A percentile compares a stretch with the other conserved stretches of the same genome.
phyloP scores from a whole-genome alignment of 2,888 invertebrate genomes.

The Amphimallon solstitiale region DNA sequence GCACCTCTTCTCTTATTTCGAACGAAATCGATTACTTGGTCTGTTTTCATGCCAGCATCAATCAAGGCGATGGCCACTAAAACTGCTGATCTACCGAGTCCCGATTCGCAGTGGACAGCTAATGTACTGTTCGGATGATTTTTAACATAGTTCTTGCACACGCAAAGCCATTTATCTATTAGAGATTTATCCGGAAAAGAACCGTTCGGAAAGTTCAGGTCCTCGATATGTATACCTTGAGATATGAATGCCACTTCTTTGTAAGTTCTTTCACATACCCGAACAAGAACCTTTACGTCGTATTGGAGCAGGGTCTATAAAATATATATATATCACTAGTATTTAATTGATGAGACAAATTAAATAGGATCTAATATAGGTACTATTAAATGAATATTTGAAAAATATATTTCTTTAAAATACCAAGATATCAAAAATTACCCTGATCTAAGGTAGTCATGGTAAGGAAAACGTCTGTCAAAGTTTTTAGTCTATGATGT shows the following conservation, averaged over 20 bases:
- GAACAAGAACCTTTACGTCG: conserved; percentile 33
- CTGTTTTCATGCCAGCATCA: conserved; percentile 97
- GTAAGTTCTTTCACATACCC: conserved; percentile 36
- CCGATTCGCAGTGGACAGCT: conserved; percentile 98
- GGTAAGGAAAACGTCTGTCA: too few relatives aligned
- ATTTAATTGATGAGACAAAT: neutral
- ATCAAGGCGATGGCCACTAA: conserved; percentile 97
- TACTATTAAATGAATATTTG: too few relatives aligned
- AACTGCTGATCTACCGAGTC: conserved; percentile 97
- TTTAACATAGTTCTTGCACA: conserved; percentile 32
- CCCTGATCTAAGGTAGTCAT: too few relatives aligned
- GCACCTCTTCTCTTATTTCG: conserved; percentile 97
- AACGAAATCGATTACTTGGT: conserved; percentile 98
- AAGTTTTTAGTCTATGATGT: too few relatives aligned
- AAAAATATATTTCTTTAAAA: too few relatives aligned
- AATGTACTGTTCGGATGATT: conserved; percentile 82
- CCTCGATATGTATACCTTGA: conserved; percentile 35
- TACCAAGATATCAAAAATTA: too few relatives aligned
- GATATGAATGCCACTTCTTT: conserved; percentile 27
- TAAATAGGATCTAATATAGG: too few relatives aligned
- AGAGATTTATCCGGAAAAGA: conserved; percentile 32
- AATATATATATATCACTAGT: neutral
- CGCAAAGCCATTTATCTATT: conserved; percentile 34
- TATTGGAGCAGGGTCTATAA: conserved; percentile 36
- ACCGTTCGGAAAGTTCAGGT: conserved; percentile 35